phyloP scores from a whole-genome alignment of 1,140 invertebrate genomes.

The Drosophila hydei region DNA sequence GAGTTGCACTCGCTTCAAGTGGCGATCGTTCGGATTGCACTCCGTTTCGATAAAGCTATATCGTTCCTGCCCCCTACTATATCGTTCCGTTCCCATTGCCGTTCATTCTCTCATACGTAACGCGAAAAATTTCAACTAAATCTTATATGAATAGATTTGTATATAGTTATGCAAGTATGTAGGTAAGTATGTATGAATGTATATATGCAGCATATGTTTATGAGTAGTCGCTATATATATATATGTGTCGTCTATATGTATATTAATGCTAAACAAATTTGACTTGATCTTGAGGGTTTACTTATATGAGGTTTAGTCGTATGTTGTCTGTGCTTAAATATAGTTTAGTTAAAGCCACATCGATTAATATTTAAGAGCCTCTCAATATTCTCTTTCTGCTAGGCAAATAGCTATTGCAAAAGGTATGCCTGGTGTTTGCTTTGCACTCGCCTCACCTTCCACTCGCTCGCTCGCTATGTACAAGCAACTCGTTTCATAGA shows the following conservation, averaged over 20 bases:
- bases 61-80: constrained; percentile 3
- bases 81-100: not conserved
- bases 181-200: constrained; percentile 23
- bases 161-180: constrained; percentile 28
- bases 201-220: constrained; percentile 14
- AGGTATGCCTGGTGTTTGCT: constrained; percentile 49
- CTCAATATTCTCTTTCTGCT: constrained; percentile 22
- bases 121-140: constrained; percentile 76
- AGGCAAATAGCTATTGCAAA: constrained; percentile 40
- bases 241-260: constrained; percentile 4
- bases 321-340: constrained; percentile 29
- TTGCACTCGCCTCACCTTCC: constrained; percentile 6
- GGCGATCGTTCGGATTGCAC: constrained; percentile 7
- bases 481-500: constrained; percentile 34
- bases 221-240: constrained; percentile 36
- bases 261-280: constrained; percentile 67
- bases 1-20: constrained; percentile 5
- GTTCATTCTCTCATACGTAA: constrained; percentile 54
- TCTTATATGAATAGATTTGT: constrained; percentile 44
- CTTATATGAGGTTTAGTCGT: constrained; percentile 43
- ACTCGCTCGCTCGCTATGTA: constrained; percentile 8
- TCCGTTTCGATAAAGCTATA: constrained; percentile 71
- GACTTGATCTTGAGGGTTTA: constrained; percentile 50
- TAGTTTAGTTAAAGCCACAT: constrained; percentile 82
- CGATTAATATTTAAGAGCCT: constrained; percentile 69